Base-by-base conservation (phyloP, 2,113 vertebrate species). In the Dendropsophus ebraccatus region DNA sequence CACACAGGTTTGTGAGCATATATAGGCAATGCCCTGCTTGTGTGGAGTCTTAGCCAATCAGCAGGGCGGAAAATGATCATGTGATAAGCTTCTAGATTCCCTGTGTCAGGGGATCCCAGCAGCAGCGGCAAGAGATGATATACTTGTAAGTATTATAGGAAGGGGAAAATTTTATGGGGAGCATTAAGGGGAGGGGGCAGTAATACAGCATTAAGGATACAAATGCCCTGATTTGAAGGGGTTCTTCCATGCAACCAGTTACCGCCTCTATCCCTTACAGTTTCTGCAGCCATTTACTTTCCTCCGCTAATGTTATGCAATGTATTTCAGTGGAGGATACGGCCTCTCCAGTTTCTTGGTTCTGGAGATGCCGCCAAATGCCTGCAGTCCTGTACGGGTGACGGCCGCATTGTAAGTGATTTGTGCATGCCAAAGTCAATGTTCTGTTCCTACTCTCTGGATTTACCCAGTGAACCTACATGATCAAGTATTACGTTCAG, bases 401-500 rank as follows among this genome's bases (percentile, higher is more conserved):
- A 2, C 75, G 37, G 1, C 17, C 0, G 30, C 82, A 21, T 88
- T 87, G 89, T 77, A 88, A 86, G 84, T 47, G 88, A 81, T 87
- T 87, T 41, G 58, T 32, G 0, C 41, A 85, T 73, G 86, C 89
- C 88, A 89, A 70, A 88, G 87, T 56, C 67, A 0, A 75, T 75
- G 37, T 0, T 87, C 14, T 1, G 75, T 88, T 84, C 75, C 32
- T 54, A 50, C 32, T 30, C 67, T 85, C 9, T 17, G 16, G 5
- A 88, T 84, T 45, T 23, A 28, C 41, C 41, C 81, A 80, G 89
- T 25, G 85, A 88, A 52, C 54, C 1, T 14, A 19, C 89, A 11
- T 41, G 2, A 76, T 89, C 88, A 76, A 72, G 60, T 35, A 88
- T 80, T 35, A 88, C 7, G 35, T 89, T 85, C 17, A 85, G 85